A percentile compares a stretch with the other conserved stretches of the same genome.
phyloP scores from a whole-genome alignment of 2,113 vertebrate genomes.

The Tupaia tana region DNA sequence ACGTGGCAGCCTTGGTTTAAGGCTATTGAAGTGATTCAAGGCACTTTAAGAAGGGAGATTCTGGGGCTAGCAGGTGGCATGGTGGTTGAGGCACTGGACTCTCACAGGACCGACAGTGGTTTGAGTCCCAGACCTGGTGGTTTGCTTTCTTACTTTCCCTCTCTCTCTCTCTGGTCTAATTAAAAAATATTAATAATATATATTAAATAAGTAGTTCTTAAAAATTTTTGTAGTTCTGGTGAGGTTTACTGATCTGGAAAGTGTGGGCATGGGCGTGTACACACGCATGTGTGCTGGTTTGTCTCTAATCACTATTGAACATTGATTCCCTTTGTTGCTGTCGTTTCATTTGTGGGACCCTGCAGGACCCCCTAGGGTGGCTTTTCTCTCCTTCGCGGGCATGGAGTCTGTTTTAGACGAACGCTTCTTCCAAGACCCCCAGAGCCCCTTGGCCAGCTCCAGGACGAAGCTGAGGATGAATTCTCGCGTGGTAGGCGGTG shows the following conservation, averaged over 20 bases:
- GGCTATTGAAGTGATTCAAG: no score
- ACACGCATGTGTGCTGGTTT: neutral
- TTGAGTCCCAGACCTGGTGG: no score
- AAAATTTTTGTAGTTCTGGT: neutral
- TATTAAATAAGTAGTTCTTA: no score
- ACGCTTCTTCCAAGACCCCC: conserved; percentile 49
- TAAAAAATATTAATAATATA: no score
- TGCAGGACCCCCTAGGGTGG: conserved; percentile 35
- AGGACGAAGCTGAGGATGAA: conserved; percentile 59
- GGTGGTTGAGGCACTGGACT: no score
- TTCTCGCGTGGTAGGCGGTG: conserved; percentile 50
- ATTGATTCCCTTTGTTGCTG: neutral
- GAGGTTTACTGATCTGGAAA: neutral
- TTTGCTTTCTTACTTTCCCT: no score
- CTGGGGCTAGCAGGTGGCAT: no score
- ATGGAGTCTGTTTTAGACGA: conserved; percentile 69
- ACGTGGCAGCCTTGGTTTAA: neutral
- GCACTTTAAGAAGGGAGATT: neutral
- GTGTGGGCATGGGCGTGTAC: neutral
- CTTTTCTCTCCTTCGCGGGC: conserved; percentile 65
- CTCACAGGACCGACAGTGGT: no score
- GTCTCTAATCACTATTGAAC: neutral
- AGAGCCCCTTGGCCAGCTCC: no score
- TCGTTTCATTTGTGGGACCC: neutral
- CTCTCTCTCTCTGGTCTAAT: no score